Evolutionary conservation across 2,113 vertebrate genomes (phyloP), one percentile per base, ranked within the genome.

Genomic region (Gasterosteus aculeatus): DNA sequence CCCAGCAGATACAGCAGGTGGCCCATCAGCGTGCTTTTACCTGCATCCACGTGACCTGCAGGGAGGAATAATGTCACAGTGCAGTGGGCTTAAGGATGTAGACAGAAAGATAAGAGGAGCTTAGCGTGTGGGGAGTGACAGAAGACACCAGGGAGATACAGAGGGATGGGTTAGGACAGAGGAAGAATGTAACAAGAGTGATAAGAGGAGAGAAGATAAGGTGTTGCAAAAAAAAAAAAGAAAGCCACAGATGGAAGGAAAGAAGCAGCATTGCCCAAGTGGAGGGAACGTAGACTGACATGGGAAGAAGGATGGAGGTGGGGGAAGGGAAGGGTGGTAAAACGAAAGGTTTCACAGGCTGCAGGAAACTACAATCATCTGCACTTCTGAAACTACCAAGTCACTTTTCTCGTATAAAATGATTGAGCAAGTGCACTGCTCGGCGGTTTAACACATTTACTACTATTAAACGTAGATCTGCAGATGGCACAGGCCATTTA

Each of bases 21-120:
- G 68, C 98, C 98, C 98, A 99, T 99, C 85, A 99, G 92, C 53
- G 98, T 99, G 93, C 98, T 99, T 93, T 99, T 99, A 75, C 98
- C 98, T 38, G 98, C 98, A 89, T 99, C 98, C 81, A 99, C 98
- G 46, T 99, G 98, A 75, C 98, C 98, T 99, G 88, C 15, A 59
- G 29, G 56, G 31, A 39, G 16, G 0, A 42, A 33, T 4, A 31
- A 66, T 10, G 18, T 4, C 39, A 44, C 19, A 19, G 57, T 4
- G 9, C 42, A 3, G 56, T 7, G 1, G 19, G 39, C 2, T 49
- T 58, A 12, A 33, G 65, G 18, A 33, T 2, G 46, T 8, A 18
- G 5, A 41, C 41, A 41, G 11, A 59, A 2, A 68, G 56, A 71
- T 16, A 57, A 59, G 51, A 35, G 5, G 63, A 49, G 7, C 7